Evolutionary conservation across 2,888 invertebrate species (phyloP), one percentile per base, ranked within the genome.

Genomic region (Cylloceria caligata): DNA sequence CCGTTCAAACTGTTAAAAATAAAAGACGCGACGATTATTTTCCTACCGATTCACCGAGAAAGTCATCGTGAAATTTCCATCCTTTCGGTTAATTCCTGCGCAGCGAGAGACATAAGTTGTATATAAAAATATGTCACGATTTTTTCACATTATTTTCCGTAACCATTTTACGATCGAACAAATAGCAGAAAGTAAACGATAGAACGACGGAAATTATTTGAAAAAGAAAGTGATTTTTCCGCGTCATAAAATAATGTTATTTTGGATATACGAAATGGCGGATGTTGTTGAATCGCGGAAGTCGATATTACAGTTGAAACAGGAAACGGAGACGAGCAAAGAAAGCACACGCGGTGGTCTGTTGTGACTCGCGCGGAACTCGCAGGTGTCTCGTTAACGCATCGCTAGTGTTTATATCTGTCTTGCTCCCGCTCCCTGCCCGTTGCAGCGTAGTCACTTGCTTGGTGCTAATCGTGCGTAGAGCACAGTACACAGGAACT

Each of bases 341-440:
- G 27, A 81, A 68, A 57, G 64, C 27, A 19, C 39, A 27, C 55
- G 39, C 42, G 64, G 64, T 65, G 65, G 74, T 67, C 65, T 27
- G 16, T 19, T 60, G 55, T n/a, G 49, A 34, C 55, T 65, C 30
- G 55, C 45, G 21, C 42, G 76, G 57, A 62, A 68, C 73, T 57
- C 47, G 65, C 84, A 75, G 84, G 84, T 84, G 78, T 79, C 82
- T 84, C 55, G 81, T 84, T 84, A 84, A 79, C 84, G 81, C 55
- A 65, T 57, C 27, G 52, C 16, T 52, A 24, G 47, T 60, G 16
- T 65, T 42, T 34, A 3, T 30, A 30, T 6, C 34, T 11, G 24
- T 69, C 52, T 78, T 52, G 3, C 45, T 73, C 34, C 11, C 30
- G 16, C 30, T 55, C 49, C 55, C 52, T 11, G 6, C 21, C 9